phyloP scores from a whole-genome alignment of 1,140 invertebrate genomes.

The Steinernema khuongi region DNA sequence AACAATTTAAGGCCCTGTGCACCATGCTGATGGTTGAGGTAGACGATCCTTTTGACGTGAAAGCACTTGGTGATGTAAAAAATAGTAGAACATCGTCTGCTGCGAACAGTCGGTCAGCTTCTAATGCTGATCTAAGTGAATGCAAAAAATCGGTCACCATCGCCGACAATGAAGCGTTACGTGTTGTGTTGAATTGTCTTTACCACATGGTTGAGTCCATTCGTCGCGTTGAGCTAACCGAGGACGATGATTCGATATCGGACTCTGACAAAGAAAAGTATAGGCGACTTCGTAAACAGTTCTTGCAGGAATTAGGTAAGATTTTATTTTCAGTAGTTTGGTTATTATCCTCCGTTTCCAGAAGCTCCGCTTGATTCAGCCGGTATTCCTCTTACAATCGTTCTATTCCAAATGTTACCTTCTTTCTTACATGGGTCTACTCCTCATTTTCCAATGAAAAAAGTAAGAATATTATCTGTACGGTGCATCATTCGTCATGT shows the following conservation, averaged over 20 bases:
- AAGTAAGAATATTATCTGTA: constrained; percentile 36
- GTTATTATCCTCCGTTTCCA: constrained; percentile 27
- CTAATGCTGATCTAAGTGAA: constrained; percentile 44
- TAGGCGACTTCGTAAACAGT: constrained; percentile 36
- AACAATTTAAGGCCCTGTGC: constrained; percentile 39
- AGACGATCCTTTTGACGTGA: constrained; percentile 39
- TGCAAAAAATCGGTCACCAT: constrained; percentile 43
- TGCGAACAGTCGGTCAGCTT: constrained; percentile 43
- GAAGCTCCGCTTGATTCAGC: constrained; percentile 50
- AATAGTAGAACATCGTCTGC: constrained; percentile 29
- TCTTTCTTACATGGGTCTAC: constrained; percentile 47
- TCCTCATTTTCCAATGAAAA: constrained; percentile 57
- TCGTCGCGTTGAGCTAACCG: constrained; percentile 37
- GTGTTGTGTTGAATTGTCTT: constrained; percentile 45
- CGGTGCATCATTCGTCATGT: constrained; percentile 12
- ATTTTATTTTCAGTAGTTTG: constrained; percentile 2
- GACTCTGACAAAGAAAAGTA: constrained; percentile 25
- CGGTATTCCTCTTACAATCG: constrained; percentile 41
- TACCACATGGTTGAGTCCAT: constrained; percentile 57
- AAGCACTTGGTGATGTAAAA: background rate
- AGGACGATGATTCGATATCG: background rate
- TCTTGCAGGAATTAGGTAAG: constrained; percentile 48
- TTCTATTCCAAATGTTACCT: constrained; percentile 57
- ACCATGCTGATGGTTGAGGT: constrained; percentile 43
- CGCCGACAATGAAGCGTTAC: constrained; percentile 54